Percentiles rank a stretch among this genome's conserved stretches.
Conservation (phyloP, 2,113 vertebrate genomes). For the Diadophis punctatus region DNA sequence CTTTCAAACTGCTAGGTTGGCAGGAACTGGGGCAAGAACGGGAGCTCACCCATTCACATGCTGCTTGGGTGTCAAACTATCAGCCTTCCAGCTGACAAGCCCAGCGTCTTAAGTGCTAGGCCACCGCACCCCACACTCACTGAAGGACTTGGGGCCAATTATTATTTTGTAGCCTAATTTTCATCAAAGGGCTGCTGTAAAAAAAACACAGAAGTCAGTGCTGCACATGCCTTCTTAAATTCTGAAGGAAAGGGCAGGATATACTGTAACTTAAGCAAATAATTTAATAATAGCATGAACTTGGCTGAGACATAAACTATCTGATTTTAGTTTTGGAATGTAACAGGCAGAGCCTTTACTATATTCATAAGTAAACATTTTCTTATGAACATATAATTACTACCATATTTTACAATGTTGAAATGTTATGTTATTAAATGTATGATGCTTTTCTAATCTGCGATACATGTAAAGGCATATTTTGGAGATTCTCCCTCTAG, state of each 20-base stretch:
- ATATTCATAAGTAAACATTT: neutral
- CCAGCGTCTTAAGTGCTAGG: neutral
- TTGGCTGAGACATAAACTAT: neutral
- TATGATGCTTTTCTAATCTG: neutral
- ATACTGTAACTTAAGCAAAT: neutral
- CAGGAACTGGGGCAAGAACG: neutral
- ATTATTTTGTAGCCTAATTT: neutral
- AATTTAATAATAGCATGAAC: neutral
- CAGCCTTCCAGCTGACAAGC: neutral
- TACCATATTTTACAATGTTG: neutral
- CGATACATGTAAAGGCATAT: neutral
- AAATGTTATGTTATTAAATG: neutral
- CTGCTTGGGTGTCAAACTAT: neutral
- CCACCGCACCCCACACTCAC: neutral
- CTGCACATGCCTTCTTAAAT: neutral
- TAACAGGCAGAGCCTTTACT: neutral
- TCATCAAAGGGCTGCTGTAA: neutral
- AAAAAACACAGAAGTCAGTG: neutral
- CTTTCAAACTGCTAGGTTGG: neutral
- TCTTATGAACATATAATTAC: neutral
- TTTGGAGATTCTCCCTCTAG: constrained; percentile 55
- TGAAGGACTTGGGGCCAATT: neutral
- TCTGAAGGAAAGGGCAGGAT: neutral
- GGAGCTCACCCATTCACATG: neutral
- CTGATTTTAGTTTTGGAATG: neutral